A percentile compares a stretch with the other conserved stretches of the same genome.
Conservation (phyloP, 2,113 vertebrate species). For the Sterna hirundo region DNA sequence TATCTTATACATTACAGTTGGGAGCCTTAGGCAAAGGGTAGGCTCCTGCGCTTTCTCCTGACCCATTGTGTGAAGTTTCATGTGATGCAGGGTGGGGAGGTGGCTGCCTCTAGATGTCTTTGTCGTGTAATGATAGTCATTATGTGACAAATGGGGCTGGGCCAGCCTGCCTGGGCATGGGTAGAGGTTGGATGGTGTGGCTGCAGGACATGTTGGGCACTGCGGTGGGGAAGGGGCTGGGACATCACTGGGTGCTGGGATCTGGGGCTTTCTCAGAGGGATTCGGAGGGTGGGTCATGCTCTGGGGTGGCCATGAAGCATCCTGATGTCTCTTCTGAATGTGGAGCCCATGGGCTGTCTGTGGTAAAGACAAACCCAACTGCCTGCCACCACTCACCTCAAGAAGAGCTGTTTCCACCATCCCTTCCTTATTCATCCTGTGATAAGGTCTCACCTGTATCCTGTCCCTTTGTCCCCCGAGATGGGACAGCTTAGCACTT, state of each 20-base stretch:
- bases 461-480: neutral
- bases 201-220: neutral
- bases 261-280: neutral
- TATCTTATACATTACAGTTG: conserved; percentile 45
- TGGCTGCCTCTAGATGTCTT: conserved; percentile 5
- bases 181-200: neutral
- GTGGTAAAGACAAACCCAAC: neutral
- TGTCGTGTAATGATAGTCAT: conserved; percentile 9
- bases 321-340: neutral
- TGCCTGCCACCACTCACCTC: accelerated
- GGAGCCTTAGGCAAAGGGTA: conserved; percentile 51
- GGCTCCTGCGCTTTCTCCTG: conserved; percentile 50
- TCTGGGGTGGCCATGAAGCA: accelerated
- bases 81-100: conserved; percentile 39
- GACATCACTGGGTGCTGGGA: neutral
- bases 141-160: neutral
- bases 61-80: conserved; percentile 46
- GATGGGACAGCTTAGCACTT: neutral
- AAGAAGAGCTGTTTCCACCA: neutral
- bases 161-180: neutral
- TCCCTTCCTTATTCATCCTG: neutral
- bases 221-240: neutral
- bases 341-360: neutral
- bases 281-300: neutral
- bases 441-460: neutral